A percentile compares a stretch with the other conserved stretches of the same genome.
Evolutionary conservation across 2,113 vertebrate species (phyloP).

Genomic region (rat (Rattus norvegicus)): DNA sequence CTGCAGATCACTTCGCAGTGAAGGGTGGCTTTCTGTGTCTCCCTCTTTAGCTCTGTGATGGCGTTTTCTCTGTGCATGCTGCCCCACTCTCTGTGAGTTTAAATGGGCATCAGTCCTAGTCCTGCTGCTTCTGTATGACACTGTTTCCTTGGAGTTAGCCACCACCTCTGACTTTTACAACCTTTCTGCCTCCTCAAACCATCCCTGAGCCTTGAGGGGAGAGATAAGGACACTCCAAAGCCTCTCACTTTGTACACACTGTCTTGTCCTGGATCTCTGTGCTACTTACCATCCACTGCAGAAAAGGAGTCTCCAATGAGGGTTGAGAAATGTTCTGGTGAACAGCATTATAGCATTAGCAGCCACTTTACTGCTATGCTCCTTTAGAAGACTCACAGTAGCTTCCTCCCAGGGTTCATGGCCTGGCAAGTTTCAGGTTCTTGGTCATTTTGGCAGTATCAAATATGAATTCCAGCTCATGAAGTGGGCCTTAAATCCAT

Average conservation of each 20-base stretch:
- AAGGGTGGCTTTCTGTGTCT: not conserved
- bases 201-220: not conserved
- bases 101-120: too few relatives aligned
- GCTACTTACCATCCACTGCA: not conserved
- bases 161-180: not conserved
- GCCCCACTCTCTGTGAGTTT: not conserved
- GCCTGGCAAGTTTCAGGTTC: not conserved
- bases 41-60: not conserved
- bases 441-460: not conserved
- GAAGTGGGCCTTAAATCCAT: not conserved
- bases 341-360: accelerated
- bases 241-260: not conserved
- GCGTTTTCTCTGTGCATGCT: not conserved
- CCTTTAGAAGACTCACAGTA: not conserved
- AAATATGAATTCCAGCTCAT: not conserved
- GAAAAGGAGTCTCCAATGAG: not conserved
- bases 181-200: not conserved
- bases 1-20: not conserved
- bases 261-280: not conserved
- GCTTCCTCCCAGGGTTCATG: not conserved
- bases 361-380: not conserved
- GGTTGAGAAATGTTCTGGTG: not conserved
- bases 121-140: not conserved
- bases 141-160: not conserved
- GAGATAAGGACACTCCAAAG: not conserved